Evolutionary conservation across 2,888 invertebrate species (phyloP).

Genomic region (Crossocerus cetratus): DNA sequence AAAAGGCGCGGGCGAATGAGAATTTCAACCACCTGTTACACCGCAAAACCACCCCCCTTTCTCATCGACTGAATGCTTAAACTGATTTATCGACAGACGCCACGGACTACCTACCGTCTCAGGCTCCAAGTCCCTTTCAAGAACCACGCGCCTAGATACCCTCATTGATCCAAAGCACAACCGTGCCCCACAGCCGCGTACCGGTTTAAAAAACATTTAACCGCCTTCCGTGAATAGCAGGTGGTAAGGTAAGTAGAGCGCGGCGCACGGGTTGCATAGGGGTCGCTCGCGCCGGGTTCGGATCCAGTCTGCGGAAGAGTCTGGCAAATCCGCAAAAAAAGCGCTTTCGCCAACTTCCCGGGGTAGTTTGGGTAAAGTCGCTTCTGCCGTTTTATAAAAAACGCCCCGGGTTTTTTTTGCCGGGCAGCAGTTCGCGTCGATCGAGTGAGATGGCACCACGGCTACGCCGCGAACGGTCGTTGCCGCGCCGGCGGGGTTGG

Average conservation of each 20-base stretch:
- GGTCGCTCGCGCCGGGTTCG: no score
- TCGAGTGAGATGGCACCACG: conserved; percentile 40
- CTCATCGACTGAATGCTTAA: conserved; percentile 68
- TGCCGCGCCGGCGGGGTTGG: neutral
- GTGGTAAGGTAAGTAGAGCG: no score
- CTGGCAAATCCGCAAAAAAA: no score
- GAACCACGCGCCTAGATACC: conserved; percentile 5
- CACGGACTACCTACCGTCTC: conserved; percentile 44
- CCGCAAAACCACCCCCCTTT: conserved; percentile 67
- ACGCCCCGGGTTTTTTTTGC: conserved; percentile 17
- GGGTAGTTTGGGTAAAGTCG: neutral
- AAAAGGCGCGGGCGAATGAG: conserved; percentile 71
- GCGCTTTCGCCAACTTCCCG: no score
- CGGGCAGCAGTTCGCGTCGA: conserved; percentile 8
- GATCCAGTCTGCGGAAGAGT: no score
- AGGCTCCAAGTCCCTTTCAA: conserved; percentile 49
- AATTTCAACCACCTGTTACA: conserved; percentile 75
- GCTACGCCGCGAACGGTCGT: conserved; percentile 14
- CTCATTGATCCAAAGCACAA: conserved; percentile 17
- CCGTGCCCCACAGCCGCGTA: conserved; percentile 4
- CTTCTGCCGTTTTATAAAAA: conserved; percentile 23
- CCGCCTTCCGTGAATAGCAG: no score
- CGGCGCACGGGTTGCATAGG: no score
- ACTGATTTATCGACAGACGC: conserved; percentile 73
- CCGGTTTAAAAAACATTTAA: neutral